phyloP scores from a whole-genome alignment of 2,888 invertebrate genomes.

The Drosophila buzzatii region DNA sequence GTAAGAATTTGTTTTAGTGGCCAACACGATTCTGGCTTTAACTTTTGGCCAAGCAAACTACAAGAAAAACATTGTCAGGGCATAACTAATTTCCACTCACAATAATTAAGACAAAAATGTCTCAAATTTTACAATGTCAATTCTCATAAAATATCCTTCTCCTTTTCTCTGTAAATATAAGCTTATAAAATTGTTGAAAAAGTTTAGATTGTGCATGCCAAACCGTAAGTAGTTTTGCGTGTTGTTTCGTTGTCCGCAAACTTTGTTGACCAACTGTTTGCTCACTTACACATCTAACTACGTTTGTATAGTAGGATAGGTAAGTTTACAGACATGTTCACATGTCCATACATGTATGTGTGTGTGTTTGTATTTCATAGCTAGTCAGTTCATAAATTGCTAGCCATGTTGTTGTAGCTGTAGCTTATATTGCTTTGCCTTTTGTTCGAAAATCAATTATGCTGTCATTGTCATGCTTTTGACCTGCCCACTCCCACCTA shows the following conservation, averaged over 20 bases:
- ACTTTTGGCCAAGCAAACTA: background rate
- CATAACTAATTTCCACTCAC: slow-evolving; percentile 4
- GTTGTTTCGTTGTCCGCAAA: slow-evolving; percentile 65
- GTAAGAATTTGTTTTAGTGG: background rate
- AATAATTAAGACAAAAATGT: slow-evolving; percentile 8
- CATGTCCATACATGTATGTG: background rate
- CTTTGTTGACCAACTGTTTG: slow-evolving; percentile 69
- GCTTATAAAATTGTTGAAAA: slow-evolving; percentile 68
- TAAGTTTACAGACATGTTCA: slow-evolving; percentile 18
- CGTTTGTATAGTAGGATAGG: slow-evolving; percentile 17
- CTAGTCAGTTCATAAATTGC: slow-evolving; percentile 45
- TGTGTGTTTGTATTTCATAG: slow-evolving; percentile 22
- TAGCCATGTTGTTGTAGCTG: slow-evolving; percentile 25
- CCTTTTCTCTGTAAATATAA: slow-evolving; percentile 42
- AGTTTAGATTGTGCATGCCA: slow-evolving; percentile 51
- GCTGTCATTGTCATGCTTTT: slow-evolving; percentile 82
- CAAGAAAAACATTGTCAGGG: background rate
- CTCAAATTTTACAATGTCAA: slow-evolving; percentile 20
- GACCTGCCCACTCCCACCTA: slow-evolving; percentile 41
- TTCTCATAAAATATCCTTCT: slow-evolving; percentile 9
- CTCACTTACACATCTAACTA: slow-evolving; percentile 34
- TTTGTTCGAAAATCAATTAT: slow-evolving; percentile 82
- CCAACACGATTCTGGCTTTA: background rate
- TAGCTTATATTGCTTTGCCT: slow-evolving; percentile 71
- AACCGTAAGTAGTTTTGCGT: slow-evolving; percentile 73